Base-by-base conservation (phyloP, 2,888 invertebrate genomes). In the Smittia aterrima region DNA sequence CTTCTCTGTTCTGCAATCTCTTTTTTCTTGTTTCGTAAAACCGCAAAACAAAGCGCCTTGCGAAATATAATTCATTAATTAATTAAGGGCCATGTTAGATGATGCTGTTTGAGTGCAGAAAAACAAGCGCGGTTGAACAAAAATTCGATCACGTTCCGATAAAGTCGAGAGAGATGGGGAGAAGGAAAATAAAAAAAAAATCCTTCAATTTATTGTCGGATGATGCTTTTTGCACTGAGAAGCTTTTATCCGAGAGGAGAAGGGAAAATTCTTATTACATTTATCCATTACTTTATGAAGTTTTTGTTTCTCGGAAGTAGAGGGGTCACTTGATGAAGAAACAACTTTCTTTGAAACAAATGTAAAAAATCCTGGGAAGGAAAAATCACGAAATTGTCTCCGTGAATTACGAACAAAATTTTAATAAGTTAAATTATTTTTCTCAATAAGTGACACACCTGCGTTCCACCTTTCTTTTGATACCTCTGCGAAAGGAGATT, bases 61-160 rank as follows among this genome's bases (percentile, higher is more conserved):
- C 22, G 22, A 58, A 58, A 47, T 24, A 53, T 70, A 70, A 67
- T 22, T 67, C 67, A 22, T 54, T 70, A 70, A 72, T 72, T 72
- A 72, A 72, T 72, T 72, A 72, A 72, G 72, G 72, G 62, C 40
- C 72, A 54, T 72, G 72, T 72, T 72, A 72, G 62, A 62, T n/a
- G n/a, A n/a, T 54, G 38, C 25, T 70, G 38, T 67, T 64, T 22
- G 22, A 58, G 47, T 6, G 58, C 20, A 58, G 20, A 18, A 58
- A 58, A 58, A 58, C 22, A 58, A 18, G 7, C 20, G 20, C 7
- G 22, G 58, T 18, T 58, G 58, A 58, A 58, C 58, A 58, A 47
- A 16, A 47, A 47, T 47, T 58, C 22, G 58, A 58, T 22, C 20
- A 22, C 7, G 58, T 58, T 58, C n/a, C 58, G 22, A 58, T 58